phyloP scores from a whole-genome alignment of 2,797 vertebrate genomes.

The Cyclura pinguis region DNA sequence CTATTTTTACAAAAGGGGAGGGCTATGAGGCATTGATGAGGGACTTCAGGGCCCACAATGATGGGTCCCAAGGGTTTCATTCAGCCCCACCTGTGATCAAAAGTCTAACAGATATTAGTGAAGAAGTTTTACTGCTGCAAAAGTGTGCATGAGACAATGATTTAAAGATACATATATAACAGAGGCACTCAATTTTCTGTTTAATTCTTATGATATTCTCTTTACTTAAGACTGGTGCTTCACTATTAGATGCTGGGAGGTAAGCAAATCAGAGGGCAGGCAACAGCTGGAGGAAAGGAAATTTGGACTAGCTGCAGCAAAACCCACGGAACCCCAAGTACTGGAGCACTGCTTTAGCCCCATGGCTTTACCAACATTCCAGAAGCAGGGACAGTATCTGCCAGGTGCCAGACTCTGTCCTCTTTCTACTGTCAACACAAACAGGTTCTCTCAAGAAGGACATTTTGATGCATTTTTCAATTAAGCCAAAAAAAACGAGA shows the following conservation, averaged over 20 bases:
- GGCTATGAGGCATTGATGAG: too few relatives aligned
- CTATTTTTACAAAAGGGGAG: too few relatives aligned
- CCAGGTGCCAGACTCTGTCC: neutral
- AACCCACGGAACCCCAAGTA: neutral
- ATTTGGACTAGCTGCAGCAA: neutral
- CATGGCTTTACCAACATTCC: neutral
- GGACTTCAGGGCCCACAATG: too few relatives aligned
- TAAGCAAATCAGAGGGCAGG: neutral
- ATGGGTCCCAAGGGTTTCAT: too few relatives aligned
- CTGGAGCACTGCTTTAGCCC: neutral
- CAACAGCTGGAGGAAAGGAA: neutral
- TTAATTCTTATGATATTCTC: neutral
- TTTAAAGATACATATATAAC: neutral
- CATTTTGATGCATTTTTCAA: too few relatives aligned
- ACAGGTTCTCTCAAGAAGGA: neutral
- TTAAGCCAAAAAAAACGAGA: neutral
- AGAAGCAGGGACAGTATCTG: accelerated
- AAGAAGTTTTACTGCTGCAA: neutral
- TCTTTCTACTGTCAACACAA: neutral
- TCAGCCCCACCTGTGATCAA: too few relatives aligned
- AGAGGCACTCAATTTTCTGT: neutral
- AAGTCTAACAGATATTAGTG: neutral
- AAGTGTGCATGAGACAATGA: neutral
- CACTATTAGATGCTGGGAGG: neutral
- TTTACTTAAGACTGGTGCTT: neutral